Conservation (phyloP, 1,140 invertebrate species). For the Diorhabda sublineata region DNA sequence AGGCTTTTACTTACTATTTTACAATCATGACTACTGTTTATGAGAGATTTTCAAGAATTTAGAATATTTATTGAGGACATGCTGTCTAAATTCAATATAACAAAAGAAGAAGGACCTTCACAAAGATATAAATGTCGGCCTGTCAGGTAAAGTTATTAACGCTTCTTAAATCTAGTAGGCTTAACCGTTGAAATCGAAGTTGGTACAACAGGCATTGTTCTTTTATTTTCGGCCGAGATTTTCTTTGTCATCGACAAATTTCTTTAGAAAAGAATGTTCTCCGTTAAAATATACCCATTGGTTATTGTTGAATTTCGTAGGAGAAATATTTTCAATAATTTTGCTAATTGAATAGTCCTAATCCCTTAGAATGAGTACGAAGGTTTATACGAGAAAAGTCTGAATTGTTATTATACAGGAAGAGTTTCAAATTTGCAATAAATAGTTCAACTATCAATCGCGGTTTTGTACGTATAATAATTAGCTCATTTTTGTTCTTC, state of each 20-base stretch:
- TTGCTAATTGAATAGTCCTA: not conserved
- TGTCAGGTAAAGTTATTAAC: conserved; percentile 2
- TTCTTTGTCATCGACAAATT: conserved; percentile 2
- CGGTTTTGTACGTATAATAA: too few species aligned
- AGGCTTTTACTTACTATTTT: too few species aligned
- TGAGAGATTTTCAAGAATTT: too few species aligned
- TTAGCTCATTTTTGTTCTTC: too few species aligned
- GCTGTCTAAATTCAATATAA: not conserved
- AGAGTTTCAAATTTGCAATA: too few species aligned
- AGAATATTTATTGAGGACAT: too few species aligned
- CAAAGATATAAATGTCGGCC: not conserved
- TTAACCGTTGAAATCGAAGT: conserved; percentile 2
- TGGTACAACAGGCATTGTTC: not conserved
- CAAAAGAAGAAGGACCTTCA: not conserved
- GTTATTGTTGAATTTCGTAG: not conserved
- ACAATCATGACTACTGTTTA: too few species aligned
- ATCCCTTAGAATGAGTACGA: not conserved
- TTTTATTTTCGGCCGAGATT: not conserved
- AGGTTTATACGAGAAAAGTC: too few species aligned
- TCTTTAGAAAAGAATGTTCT: not conserved
- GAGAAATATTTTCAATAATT: not conserved
- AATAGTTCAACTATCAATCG: too few species aligned
- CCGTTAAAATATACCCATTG: not conserved
- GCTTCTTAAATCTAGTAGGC: conserved; percentile 1
- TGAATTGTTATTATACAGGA: too few species aligned